A percentile compares a stretch with the other conserved stretches of the same genome.
phyloP scores from a whole-genome alignment of 2,888 invertebrate genomes.

The Drosophila infuscata region DNA sequence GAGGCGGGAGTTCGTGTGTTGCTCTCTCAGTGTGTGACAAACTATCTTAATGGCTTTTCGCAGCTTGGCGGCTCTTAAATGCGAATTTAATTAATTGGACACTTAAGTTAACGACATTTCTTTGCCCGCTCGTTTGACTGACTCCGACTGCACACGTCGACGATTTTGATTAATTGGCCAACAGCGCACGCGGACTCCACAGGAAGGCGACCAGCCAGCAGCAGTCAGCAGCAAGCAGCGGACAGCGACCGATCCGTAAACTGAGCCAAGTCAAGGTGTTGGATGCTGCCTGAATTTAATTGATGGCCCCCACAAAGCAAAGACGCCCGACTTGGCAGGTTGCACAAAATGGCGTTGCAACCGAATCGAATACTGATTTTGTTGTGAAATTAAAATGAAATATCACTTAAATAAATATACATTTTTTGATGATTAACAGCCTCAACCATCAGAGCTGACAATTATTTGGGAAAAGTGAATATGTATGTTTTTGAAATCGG shows the following conservation, averaged over 20 bases:
- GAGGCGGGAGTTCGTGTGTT: conserved; percentile 23
- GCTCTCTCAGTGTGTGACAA: conserved; percentile 68
- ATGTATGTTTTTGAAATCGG: neutral
- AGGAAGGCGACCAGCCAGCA: conserved; percentile 28
- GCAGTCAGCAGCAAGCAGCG: conserved; percentile 5
- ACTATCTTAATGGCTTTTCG: conserved; percentile 85
- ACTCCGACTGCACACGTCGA: conserved; percentile 81
- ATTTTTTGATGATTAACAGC: neutral
- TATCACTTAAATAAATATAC: neutral
- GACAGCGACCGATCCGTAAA: conserved; percentile 31
- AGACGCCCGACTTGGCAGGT: conserved; percentile 22
- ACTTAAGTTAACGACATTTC: conserved; percentile 85
- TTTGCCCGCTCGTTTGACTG: conserved; percentile 71
- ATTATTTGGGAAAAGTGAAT: neutral
- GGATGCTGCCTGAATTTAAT: conserved; percentile 52
- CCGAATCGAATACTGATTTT: neutral
- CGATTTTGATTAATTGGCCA: conserved; percentile 85
- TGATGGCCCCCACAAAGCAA: conserved; percentile 32
- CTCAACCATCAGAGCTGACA: neutral
- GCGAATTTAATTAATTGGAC: conserved; percentile 86
- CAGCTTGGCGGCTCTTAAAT: conserved; percentile 86
- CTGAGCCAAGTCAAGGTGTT: conserved; percentile 55
- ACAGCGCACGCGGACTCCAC: conserved; percentile 54
- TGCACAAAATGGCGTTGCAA: conserved; percentile 50
- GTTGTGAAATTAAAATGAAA: neutral